Evolutionary conservation across 2,888 invertebrate species (phyloP).

Genomic region (Allolobophora icterica): DNA sequence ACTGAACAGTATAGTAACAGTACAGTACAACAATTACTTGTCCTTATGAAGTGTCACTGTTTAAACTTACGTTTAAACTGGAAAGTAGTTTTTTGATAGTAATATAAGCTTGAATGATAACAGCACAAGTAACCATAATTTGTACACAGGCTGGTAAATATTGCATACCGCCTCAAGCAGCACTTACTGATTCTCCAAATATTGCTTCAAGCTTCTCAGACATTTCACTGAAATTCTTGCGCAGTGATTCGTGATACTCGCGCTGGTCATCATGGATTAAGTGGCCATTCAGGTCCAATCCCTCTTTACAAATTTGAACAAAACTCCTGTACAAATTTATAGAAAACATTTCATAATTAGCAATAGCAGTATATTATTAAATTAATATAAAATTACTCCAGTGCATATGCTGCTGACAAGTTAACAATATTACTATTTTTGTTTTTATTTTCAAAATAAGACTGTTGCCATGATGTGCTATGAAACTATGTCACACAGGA

Average conservation of each 20-base stretch:
- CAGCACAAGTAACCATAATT: too few relatives aligned
- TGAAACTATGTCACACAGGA: too few relatives aligned
- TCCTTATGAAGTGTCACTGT: not conserved
- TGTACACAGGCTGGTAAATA: not conserved
- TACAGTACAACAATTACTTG: too few relatives aligned
- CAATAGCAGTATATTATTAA: not conserved
- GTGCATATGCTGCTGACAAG: too few relatives aligned
- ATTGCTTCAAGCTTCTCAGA: slow-evolving; percentile 73
- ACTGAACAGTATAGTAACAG: too few relatives aligned
- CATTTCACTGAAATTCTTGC: slow-evolving; percentile 84
- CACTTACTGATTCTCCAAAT: slow-evolving; percentile 61
- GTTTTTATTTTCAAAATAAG: too few relatives aligned
- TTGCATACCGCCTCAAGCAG: too few relatives aligned
- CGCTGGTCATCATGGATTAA: slow-evolving; percentile 87
- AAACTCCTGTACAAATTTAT: slow-evolving; percentile 75
- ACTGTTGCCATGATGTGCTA: too few relatives aligned
- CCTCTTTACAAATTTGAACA: slow-evolving; percentile 86
- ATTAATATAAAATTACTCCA: too few relatives aligned
- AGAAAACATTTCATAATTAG: not conserved
- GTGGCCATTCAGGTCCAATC: slow-evolving; percentile 85
- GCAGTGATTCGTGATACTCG: slow-evolving; percentile 87
- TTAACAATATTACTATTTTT: too few relatives aligned
- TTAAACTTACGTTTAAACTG: not conserved
- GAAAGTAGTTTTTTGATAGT: not conserved
- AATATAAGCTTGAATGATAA: too few relatives aligned